A percentile compares a stretch with the other conserved stretches of the same genome.
Evolutionary conservation across 2,797 vertebrate genomes (phyloP).

Genomic region (Paedocypris micromegethes): DNA sequence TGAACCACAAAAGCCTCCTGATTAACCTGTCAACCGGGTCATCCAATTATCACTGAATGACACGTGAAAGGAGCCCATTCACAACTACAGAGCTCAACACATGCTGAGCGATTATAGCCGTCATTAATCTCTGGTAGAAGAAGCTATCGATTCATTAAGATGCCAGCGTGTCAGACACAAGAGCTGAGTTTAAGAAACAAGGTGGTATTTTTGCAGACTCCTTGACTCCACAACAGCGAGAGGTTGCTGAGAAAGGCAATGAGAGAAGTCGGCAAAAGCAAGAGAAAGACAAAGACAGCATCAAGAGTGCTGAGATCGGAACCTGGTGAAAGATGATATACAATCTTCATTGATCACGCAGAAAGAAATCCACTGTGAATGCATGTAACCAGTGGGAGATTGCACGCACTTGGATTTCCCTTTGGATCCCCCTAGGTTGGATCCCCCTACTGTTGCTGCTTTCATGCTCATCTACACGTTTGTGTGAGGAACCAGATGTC

Average conservation of each 20-base stretch:
- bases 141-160: slow-evolving; percentile 47
- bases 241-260: not conserved
- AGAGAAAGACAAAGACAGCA: slow-evolving; percentile 19
- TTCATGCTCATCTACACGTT: slow-evolving; percentile 48
- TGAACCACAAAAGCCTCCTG: slow-evolving; percentile 32
- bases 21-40: slow-evolving; percentile 43
- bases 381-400: slow-evolving; percentile 48
- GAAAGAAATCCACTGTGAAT: slow-evolving; percentile 47
- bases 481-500: slow-evolving; percentile 51
- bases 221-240: not conserved
- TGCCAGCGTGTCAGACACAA: slow-evolving; percentile 37
- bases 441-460: slow-evolving; percentile 45
- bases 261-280: slow-evolving; percentile 3
- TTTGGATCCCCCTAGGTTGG: no score
- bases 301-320: slow-evolving; percentile 25
- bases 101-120: slow-evolving; percentile 33
- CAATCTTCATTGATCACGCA: slow-evolving; percentile 60
- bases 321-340: slow-evolving; percentile 56
- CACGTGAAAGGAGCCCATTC: slow-evolving; percentile 27
- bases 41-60: slow-evolving; percentile 42
- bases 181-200: slow-evolving; percentile 21
- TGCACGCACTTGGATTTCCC: slow-evolving; percentile 58
- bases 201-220: slow-evolving; percentile 48
- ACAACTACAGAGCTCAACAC: slow-evolving; percentile 34
- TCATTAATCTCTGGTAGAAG: slow-evolving; percentile 33